phyloP scores from a whole-genome alignment of 2,797 vertebrate genomes.

The Onychomys arenicola region DNA sequence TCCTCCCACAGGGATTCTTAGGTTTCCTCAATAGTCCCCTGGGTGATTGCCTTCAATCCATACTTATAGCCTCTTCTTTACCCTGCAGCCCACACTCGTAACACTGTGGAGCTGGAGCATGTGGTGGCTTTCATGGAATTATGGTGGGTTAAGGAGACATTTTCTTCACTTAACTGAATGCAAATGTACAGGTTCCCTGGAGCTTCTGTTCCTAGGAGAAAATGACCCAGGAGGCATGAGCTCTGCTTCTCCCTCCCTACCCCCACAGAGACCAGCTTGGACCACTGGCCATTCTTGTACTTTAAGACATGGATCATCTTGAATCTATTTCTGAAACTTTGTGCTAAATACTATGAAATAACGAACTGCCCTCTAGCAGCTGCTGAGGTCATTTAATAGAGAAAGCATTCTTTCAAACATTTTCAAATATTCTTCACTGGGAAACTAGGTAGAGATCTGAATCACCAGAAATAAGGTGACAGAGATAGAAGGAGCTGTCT shows the following conservation, averaged over 20 bases:
- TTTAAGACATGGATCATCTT: neutral
- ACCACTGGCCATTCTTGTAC: neutral
- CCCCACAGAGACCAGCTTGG: neutral
- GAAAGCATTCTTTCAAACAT: constrained; percentile 40
- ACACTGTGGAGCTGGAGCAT: neutral
- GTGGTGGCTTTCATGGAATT: accelerated
- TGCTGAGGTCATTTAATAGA: constrained; percentile 5
- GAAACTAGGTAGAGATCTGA: neutral
- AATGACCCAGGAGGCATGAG: neutral
- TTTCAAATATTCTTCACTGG: constrained; percentile 8
- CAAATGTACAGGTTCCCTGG: neutral
- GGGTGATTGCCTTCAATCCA: neutral
- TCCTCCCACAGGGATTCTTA: neutral
- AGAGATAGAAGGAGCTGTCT: neutral
- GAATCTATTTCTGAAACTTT: constrained; percentile 36
- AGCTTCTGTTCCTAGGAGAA: neutral
- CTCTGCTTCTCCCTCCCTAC: neutral
- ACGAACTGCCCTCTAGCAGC: neutral
- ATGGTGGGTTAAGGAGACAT: neutral
- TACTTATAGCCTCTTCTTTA: neutral
- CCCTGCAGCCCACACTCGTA: neutral
- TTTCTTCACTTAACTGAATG: neutral
- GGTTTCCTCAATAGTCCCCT: neutral
- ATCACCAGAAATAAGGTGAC: neutral
- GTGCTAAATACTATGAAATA: constrained; percentile 28